phyloP scores from a whole-genome alignment of 2,113 vertebrate genomes.

The Pelusios castaneus region DNA sequence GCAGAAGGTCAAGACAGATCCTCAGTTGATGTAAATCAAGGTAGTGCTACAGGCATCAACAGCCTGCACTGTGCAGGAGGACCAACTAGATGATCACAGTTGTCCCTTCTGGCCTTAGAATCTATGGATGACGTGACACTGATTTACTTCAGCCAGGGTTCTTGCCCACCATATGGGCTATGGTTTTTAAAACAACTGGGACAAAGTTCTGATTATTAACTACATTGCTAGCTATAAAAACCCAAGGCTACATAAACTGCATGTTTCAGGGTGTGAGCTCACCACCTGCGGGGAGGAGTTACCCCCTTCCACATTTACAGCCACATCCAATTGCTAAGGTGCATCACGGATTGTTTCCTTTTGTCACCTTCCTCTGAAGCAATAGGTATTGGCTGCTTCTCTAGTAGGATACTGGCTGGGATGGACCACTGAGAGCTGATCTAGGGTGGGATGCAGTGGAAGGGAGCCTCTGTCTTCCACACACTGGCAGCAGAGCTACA shows the following conservation, averaged over 20 bases:
- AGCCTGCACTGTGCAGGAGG: neutral
- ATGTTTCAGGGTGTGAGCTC: neutral
- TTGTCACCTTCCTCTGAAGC: fast-evolving
- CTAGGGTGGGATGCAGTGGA: neutral
- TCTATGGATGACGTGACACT: neutral
- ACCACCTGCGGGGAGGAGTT: neutral
- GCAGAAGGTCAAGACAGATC: neutral
- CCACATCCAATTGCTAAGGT: neutral
- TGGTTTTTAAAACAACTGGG: neutral
- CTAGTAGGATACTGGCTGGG: neutral
- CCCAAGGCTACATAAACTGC: neutral
- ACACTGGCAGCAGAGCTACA: neutral
- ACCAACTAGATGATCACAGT: neutral
- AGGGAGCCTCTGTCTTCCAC: neutral
- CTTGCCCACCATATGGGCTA: neutral
- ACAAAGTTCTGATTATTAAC: neutral
- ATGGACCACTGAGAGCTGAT: neutral
- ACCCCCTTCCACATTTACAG: neutral
- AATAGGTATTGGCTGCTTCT: neutral
- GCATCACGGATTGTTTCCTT: fast-evolving
- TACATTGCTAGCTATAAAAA: neutral
- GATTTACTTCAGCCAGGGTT: neutral
- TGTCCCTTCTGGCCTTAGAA: neutral
- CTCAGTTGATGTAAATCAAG: neutral
- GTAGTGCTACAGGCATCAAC: neutral